Percentiles rank a stretch among this genome's conserved stretches.
These are phyloP conservation scores for Stegodyphus dumicola DNA, from an alignment of 1,140 invertebrate genomes.

Conservation along the genomic window DNA sequence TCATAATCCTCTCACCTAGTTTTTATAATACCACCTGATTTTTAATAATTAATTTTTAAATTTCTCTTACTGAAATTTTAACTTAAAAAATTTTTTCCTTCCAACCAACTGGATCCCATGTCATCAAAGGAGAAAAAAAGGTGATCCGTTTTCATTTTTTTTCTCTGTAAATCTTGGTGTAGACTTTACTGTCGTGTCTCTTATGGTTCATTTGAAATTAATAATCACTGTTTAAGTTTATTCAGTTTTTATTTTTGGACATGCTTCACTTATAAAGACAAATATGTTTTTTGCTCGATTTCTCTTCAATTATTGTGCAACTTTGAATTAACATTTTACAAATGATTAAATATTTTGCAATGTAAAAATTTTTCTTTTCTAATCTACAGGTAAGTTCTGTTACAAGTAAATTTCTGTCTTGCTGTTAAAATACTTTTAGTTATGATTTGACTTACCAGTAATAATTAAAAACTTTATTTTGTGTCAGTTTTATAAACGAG, in stretches of 20 bases:
- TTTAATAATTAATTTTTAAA: slow-evolving; percentile 26
- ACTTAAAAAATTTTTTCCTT: slow-evolving; percentile 59
- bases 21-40: not conserved
- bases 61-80: slow-evolving; percentile 47
- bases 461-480: no score
- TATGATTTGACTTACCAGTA: no score
- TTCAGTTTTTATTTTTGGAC: slow-evolving; percentile 1
- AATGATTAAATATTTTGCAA: no score
- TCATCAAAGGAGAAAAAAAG: slow-evolving; percentile 62
- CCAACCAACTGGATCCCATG: slow-evolving; percentile 61
- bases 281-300: not conserved
- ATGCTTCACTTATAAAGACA: not conserved
- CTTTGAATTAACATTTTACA: not conserved
- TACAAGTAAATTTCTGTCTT: no score
- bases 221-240: no score
- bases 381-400: not conserved
- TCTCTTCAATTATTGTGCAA: not conserved
- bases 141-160: slow-evolving; percentile 55
- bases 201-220: not conserved
- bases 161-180: slow-evolving; percentile 43
- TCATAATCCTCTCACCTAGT: no score
- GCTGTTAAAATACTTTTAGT: no score
- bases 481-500: no score
- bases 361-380: not conserved
- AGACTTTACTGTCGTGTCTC: slow-evolving; percentile 34